phyloP scores from a whole-genome alignment of 1,140 invertebrate genomes.

The Leptinotarsa lineolata region DNA sequence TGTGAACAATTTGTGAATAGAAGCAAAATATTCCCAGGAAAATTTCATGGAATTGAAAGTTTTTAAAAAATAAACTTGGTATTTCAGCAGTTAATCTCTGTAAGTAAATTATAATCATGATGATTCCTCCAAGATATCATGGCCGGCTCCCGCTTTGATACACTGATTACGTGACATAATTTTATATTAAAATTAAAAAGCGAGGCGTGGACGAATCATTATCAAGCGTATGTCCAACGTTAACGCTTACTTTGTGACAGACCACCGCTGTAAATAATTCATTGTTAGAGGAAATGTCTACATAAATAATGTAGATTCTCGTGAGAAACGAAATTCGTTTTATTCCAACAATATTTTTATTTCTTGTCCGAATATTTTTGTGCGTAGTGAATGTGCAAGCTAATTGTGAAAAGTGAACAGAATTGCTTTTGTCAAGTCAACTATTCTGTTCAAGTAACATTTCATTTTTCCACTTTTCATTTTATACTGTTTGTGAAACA shows the following conservation, averaged over 20 bases:
- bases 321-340: neutral
- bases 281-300: conserved; percentile 9
- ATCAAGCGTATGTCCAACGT: conserved; percentile 3
- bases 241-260: conserved; percentile 10
- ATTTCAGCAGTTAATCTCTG: conserved; percentile 18
- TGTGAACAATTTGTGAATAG: too few relatives aligned
- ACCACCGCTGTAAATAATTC: neutral
- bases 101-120: conserved; percentile 19
- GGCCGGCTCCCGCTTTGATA: conserved; percentile 9
- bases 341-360: too few relatives aligned
- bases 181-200: conserved; percentile 27
- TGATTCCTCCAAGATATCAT: conserved; percentile 17
- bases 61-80: neutral
- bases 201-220: conserved; percentile 12
- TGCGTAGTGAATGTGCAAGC: too few relatives aligned
- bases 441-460: too few relatives aligned
- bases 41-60: too few relatives aligned
- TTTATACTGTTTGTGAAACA: too few relatives aligned
- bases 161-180: conserved; percentile 25
- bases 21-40: too few relatives aligned
- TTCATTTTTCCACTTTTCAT: too few relatives aligned
- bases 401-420: too few relatives aligned
- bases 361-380: too few relatives aligned
- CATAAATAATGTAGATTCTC: conserved; percentile 11
- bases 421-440: too few relatives aligned